These are phyloP conservation scores for Eulimnadia texana DNA, from an alignment of 1,140 invertebrate genomes.

Conservation along the genomic window DNA sequence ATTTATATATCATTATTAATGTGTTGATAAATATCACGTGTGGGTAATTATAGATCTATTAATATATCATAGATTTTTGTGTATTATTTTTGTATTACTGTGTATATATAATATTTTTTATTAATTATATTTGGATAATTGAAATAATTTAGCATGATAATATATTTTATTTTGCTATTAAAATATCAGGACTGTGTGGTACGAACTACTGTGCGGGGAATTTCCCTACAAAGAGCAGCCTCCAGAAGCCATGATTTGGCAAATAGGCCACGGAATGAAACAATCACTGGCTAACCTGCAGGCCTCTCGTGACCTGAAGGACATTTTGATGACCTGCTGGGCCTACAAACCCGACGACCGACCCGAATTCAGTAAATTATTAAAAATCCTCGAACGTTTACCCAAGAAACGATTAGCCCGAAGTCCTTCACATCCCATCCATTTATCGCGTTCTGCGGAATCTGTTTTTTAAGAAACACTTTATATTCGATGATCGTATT, in stretches of 20 bases:
- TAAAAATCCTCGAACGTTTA: constrained; percentile 72
- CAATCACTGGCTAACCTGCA: constrained; percentile 86
- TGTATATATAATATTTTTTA: no score
- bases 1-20: no score
- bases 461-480: constrained; percentile 79
- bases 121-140: no score
- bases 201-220: constrained; percentile 88
- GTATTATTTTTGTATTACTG: no score
- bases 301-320: constrained; percentile 92
- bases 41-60: no score
- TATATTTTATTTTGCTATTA: no score
- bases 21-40: no score
- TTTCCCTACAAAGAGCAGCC: constrained; percentile 90
- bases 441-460: constrained; percentile 79
- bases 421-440: constrained; percentile 92
- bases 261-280: constrained; percentile 91
- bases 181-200: constrained; percentile 95
- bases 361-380: constrained; percentile 73
- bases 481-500: no score
- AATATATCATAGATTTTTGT: no score
- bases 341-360: constrained; percentile 64
- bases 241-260: constrained; percentile 92
- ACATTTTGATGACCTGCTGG: constrained; percentile 95
- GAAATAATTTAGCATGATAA: no score
- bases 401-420: constrained; percentile 86